Percentiles rank a stretch among this genome's conserved stretches.
Conservation (phyloP, 2,113 vertebrate genomes). For the Daubentonia madagascariensis region DNA sequence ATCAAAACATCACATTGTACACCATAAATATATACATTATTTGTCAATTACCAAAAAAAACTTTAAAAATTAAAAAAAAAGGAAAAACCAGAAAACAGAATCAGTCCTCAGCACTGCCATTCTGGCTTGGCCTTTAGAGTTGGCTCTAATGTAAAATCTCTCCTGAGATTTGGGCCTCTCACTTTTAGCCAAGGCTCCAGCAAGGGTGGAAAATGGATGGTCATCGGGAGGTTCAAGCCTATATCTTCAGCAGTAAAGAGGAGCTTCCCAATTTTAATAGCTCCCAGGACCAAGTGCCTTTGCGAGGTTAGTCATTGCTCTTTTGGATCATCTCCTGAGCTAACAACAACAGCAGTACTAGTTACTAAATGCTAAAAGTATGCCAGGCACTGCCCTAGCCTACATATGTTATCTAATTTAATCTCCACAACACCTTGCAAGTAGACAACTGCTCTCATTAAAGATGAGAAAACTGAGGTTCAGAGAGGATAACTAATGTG, state of each 20-base stretch:
- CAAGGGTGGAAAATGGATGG: background rate
- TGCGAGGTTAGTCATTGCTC: background rate
- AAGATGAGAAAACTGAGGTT: background rate
- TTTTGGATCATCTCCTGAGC: background rate
- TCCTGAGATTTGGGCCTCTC: background rate
- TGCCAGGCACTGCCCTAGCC: background rate
- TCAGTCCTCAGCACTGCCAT: background rate
- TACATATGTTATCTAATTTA: accelerated
- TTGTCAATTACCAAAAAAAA: background rate
- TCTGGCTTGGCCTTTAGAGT: background rate
- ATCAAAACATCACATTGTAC: background rate
- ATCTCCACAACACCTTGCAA: background rate
- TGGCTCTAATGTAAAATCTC: background rate
- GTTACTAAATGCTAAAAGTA: background rate
- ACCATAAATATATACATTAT: background rate
- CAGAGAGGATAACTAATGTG: background rate
- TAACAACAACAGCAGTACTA: background rate
- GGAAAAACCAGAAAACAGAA: background rate
- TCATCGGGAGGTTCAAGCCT: background rate
- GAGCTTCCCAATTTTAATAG: background rate
- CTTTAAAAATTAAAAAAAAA: background rate
- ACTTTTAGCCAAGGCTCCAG: background rate
- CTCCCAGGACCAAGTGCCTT: background rate
- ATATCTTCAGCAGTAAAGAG: background rate
- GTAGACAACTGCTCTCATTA: background rate